Base-by-base conservation (phyloP, 1,140 invertebrate species). In the Ylistrum balloti region DNA sequence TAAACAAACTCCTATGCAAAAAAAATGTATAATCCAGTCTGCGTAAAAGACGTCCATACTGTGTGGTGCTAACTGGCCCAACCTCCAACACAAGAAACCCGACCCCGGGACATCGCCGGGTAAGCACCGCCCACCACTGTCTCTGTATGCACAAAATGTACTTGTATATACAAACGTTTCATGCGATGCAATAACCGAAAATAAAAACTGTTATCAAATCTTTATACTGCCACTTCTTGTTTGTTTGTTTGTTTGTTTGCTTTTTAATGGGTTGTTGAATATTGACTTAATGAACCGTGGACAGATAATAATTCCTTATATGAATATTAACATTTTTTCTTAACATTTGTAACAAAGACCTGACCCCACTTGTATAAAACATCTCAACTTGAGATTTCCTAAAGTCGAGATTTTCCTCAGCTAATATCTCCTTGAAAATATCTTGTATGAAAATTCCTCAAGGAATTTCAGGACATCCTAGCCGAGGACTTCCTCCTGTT, bases 1-100 rank as follows among this genome's bases (percentile, higher is more conserved):
- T n/a, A n/a, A n/a, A n/a, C n/a, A n/a, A n/a, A 74, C 13, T 74
- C 56, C 56, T 74, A 74, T 74, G 56, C 56, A 74, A 74, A 74
- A 38, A 5, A 38, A n/a, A n/a, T n/a, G n/a, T n/a, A 74, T 74
- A 74, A 28, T 28, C 56, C 15, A 28, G 15, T 74, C 56, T 74
- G 56, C 56, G 17, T 1, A 28, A 28, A 74, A 74, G 15, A 74
- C 56, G 56, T 74, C 56, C 56, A 17, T 28, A 3, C n/a, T n/a
- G 56, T 9, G 56, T 74, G 56, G n/a, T 74, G 22, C 56, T 74
- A 3, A 74, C 56, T n/a, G 56, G 56, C n/a, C 56, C 56, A 11
- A 74, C 56, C n/a, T 74, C 56, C 56, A 7, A 17, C 56, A 11
- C 22, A 28, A 74, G 45, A 20, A 48, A 38, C 35, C 35, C 35